Percentiles rank a stretch among this genome's conserved stretches.
phyloP scores from a whole-genome alignment of 1,140 invertebrate species.

The Polypedilum pembai region DNA sequence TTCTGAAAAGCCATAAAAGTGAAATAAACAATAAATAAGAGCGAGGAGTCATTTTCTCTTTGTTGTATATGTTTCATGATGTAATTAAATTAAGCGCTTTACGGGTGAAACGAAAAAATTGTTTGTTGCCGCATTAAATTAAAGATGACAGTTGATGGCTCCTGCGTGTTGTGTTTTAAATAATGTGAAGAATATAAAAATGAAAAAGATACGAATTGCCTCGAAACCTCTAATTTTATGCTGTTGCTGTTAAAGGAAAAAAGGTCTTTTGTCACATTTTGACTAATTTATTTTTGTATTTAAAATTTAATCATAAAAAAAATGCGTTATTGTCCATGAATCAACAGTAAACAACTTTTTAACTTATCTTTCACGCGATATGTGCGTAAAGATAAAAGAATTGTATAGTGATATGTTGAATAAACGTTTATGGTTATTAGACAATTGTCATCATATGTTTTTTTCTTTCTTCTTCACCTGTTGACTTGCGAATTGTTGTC shows the following conservation, averaged over 20 bases:
- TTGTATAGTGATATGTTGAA: neutral
- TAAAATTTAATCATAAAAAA: neutral
- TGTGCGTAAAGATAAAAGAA: neutral
- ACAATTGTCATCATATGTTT: neutral
- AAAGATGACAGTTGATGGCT: constrained; percentile 17
- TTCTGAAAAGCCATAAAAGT: constrained; percentile 19
- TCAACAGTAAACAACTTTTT: too few species aligned
- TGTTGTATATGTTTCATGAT: neutral
- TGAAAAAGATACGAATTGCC: too few species aligned
- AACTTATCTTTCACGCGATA: too few species aligned
- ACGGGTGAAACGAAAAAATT: neutral
- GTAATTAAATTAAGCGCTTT: constrained; percentile 16
- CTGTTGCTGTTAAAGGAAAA: neutral
- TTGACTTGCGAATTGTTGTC: neutral
- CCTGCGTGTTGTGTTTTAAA: constrained; percentile 16
- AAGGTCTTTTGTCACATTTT: constrained; percentile 12
- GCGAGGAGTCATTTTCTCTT: neutral
- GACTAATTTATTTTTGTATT: neutral
- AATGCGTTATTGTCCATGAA: too few species aligned
- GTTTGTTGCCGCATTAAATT: constrained; percentile 12
- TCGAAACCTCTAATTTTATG: too few species aligned
- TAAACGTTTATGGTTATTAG: constrained; percentile 8
- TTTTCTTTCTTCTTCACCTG: constrained; percentile 16
- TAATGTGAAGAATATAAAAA: neutral
- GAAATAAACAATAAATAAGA: constrained; percentile 20